Evolutionary conservation across 2,113 vertebrate species (phyloP), one percentile per base, ranked within the genome.

Genomic region (Manacus vitellinus): DNA sequence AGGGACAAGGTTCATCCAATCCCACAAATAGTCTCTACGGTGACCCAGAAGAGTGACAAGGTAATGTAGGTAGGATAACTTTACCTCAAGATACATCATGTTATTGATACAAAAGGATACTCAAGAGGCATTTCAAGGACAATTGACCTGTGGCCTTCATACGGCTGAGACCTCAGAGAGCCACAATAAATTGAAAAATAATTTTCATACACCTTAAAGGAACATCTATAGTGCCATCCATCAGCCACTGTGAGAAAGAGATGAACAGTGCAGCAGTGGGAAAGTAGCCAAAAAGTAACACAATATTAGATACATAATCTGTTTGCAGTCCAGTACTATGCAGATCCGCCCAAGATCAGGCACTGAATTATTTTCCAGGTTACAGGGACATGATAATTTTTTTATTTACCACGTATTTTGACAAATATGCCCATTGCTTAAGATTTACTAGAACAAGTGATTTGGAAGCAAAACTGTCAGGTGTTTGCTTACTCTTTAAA

Each of bases 401-500:
- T 89, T 95, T 66, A 63, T 80, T 89, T 44, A 43, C 30, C 19
- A 16, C 2, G 3, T 76, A 95, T 77, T 88, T 59, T 1, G 0
- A 85, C 25, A 37, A 88, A 84, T 35, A 37, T 35, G 17, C 65
- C 46, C 30, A 24, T 77, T 79, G 44, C 74, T 88, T 94, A 80
- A 94, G 88, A 93, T 91, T 85, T 86, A 71, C 65, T 44, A 39
- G 82, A 84, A 93, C 43, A 49, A 93, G 73, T 78, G 79, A 93
- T 95, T 91, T 96, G 88, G 80, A 92, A 97, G 93, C 82, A 93
- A 94, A 96, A 86, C 78, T 59, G 75, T 39, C 88, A 90, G 89
- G 83, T 95, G 58, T 95, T 96, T 97, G 72, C 95, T 95, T 95
- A 95, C 88, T 41, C 91, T 97, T 96, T 94, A 92, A 97, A 94